A percentile compares a stretch with the other conserved stretches of the same genome.
phyloP scores from a whole-genome alignment of 2,113 vertebrate genomes.

The Engystomops pustulosus region DNA sequence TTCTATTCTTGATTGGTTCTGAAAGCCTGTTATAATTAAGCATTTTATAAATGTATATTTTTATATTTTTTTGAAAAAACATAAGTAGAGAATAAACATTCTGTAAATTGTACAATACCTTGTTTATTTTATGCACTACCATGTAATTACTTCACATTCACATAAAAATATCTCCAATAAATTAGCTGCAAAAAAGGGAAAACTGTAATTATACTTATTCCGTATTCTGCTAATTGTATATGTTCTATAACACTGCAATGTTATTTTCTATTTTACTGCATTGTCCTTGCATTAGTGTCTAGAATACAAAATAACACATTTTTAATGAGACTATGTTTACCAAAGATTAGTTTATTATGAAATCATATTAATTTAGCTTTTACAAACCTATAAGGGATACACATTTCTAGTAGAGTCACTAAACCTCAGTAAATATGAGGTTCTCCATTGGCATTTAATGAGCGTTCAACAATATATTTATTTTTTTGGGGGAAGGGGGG shows the following conservation, averaged over 20 bases:
- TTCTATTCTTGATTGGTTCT: background rate
- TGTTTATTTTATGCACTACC: background rate
- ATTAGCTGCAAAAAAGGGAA: background rate
- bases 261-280: background rate
- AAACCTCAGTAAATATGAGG: slow-evolving; percentile 45
- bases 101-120: background rate
- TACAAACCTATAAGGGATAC: slow-evolving; percentile 34
- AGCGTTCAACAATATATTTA: slow-evolving; percentile 20
- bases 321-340: slow-evolving; percentile 54
- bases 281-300: slow-evolving; percentile 27
- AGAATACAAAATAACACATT: slow-evolving; percentile 36
- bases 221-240: slow-evolving; percentile 4
- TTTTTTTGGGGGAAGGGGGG: too few relatives aligned
- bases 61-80: background rate
- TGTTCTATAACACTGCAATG: background rate
- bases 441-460: slow-evolving; percentile 47
- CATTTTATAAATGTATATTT: background rate
- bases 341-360: slow-evolving; percentile 50
- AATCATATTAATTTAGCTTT: slow-evolving; percentile 45
- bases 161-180: slow-evolving; percentile 16
- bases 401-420: slow-evolving; percentile 21
- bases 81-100: background rate
- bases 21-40: background rate
- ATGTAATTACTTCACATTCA: background rate
- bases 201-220: slow-evolving; percentile 33